Base-by-base conservation (phyloP, 1,140 invertebrate species). In the Diploscapter pachys region DNA sequence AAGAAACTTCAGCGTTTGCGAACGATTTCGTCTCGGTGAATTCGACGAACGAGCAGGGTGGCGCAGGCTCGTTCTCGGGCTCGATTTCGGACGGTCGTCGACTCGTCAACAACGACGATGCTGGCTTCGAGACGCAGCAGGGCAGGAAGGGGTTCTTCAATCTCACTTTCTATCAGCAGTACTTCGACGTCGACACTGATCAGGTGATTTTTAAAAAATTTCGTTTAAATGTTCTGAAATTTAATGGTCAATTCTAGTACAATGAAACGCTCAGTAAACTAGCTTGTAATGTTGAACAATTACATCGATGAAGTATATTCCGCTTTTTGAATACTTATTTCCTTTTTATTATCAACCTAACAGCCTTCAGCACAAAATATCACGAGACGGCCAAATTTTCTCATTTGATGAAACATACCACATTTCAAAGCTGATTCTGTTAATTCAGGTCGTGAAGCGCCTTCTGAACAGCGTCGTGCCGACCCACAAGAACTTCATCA, bases 111-210 rank as follows among this genome's bases (percentile, higher is more conserved):
- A 48, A 52, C 51, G 31, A 31, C 31, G 31, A 31, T 31, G 31
- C 31, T 31, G 31, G 31, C 31, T 31, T 31, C 31, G 31, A 31
- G 31, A 31, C 11, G 48, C 57, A 4, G 51, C 65, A 3, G 13
- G 53, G 3, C n/a, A 55, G 52, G 50, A 79, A 65, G 63, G 63
- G 65, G 50, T 92, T 93, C 81, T 94, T 93, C 91, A 92, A 92
- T 2, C 90, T 96, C 79, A 92, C 93, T 76, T 98, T 93, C 86
- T 98, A 96, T 86, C 94, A 96, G 86, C 92, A 93, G 80, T 96
- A 92, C 83, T 98, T 98, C 87, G 93, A 97, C 88, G 92, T 98
- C 0, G 92, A 93, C 63, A 95, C 94, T 8, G 90, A 89, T 77
- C 75, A 80, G 56, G 75, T 80, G 92, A 71, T 31, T 31, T 31